Evolutionary conservation across 2,113 vertebrate genomes (phyloP).

Genomic region (Hydrolagus affinis): DNA sequence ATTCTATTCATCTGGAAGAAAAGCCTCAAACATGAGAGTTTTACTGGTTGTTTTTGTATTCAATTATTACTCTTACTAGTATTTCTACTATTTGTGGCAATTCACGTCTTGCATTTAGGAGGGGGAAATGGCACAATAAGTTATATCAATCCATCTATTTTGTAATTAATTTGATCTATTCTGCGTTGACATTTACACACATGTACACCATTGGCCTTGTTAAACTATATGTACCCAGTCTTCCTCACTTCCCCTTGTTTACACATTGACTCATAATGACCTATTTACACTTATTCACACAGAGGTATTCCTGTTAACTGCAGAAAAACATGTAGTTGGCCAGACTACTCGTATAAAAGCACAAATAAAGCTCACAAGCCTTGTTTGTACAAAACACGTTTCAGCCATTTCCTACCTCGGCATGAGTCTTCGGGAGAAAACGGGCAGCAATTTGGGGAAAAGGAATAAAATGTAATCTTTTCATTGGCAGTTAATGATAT

Average conservation of each 20-base stretch:
- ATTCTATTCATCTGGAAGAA: neutral
- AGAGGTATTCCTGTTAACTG: neutral
- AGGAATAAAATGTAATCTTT: too few relatives aligned
- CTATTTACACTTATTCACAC: slow-evolving; percentile 14
- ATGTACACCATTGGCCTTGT: neutral
- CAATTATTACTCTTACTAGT: neutral
- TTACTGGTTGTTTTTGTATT: neutral
- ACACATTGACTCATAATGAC: slow-evolving; percentile 8
- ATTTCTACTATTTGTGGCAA: neutral
- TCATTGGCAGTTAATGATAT: too few relatives aligned
- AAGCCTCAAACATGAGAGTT: neutral
- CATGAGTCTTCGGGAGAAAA: too few relatives aligned
- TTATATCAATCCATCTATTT: neutral
- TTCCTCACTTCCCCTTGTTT: neutral
- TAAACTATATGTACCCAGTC: neutral
- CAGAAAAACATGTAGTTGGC: neutral
- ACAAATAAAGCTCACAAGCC: neutral
- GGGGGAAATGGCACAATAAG: neutral
- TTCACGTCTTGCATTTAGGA: neutral
- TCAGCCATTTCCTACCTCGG: neutral
- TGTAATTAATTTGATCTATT: neutral
- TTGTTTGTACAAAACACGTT: neutral
- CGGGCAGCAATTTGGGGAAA: too few relatives aligned
- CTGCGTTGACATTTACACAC: neutral
- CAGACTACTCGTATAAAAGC: neutral